These are phyloP conservation scores for Illadopsis cleaveri DNA, from an alignment of 2,113 vertebrate species.

Conservation along the genomic window DNA sequence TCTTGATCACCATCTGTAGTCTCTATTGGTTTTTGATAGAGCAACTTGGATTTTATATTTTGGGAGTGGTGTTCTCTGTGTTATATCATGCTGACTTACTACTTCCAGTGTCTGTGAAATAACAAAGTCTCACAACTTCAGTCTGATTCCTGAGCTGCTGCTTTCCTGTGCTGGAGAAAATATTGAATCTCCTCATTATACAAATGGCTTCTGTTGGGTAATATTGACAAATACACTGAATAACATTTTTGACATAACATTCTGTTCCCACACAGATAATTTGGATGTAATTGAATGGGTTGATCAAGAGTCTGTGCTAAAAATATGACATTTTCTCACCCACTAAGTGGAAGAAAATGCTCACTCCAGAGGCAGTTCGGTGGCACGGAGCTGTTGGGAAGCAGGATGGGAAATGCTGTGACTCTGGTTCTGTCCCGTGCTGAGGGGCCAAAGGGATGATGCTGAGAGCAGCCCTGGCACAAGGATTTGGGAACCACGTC, in stretches of 20 bases:
- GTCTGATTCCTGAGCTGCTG: not conserved
- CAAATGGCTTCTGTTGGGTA: slow-evolving; percentile 57
- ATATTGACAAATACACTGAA: slow-evolving; percentile 63
- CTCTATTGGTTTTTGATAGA: slow-evolving; percentile 32
- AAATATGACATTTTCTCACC: slow-evolving; percentile 33
- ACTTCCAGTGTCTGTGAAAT: not conserved
- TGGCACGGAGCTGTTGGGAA: not conserved
- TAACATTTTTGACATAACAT: slow-evolving; percentile 67
- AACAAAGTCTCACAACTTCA: not conserved
- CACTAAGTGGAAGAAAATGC: slow-evolving; percentile 18
- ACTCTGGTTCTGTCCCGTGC: not conserved
- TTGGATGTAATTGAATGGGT: slow-evolving; percentile 66
- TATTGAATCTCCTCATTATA: slow-evolving; percentile 37
- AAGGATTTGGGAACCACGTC: not conserved
- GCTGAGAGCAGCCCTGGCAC: not conserved
- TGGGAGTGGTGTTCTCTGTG: not conserved
- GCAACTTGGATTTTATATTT: not conserved
- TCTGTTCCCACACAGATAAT: slow-evolving; percentile 69
- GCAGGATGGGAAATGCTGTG: not conserved
- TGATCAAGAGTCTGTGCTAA: slow-evolving; percentile 59
- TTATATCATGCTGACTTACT: not conserved
- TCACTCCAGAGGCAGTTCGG: not conserved
- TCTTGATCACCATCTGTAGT: slow-evolving; percentile 36
- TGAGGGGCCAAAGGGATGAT: not conserved
- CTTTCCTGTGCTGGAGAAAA: not conserved